Evolutionary conservation across 2,797 vertebrate genomes (phyloP).

Genomic region (Sus cebifrons): DNA sequence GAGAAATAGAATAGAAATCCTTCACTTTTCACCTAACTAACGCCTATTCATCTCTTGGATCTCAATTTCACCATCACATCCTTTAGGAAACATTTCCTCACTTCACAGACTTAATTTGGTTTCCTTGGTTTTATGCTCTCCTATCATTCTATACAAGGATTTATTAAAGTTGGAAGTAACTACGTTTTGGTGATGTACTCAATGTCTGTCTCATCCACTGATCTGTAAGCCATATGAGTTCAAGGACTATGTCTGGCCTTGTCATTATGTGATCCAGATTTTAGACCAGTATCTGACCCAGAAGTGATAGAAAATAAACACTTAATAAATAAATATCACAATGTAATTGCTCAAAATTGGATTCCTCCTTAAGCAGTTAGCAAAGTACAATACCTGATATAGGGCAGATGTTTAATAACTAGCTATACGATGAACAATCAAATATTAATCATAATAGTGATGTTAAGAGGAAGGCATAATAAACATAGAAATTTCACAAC

Average conservation of each 20-base stretch:
- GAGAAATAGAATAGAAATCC: background rate
- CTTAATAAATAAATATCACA: background rate
- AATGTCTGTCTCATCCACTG: background rate
- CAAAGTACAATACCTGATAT: background rate
- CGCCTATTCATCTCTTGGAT: background rate
- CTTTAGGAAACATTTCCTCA: background rate
- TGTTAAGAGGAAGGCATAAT: background rate
- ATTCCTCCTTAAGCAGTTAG: background rate
- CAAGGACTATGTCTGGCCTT: background rate
- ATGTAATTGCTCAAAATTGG: background rate
- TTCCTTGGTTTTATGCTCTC: background rate
- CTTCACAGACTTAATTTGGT: constrained; percentile 36
- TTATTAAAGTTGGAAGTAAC: background rate
- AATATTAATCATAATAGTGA: background rate
- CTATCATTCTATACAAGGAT: background rate
- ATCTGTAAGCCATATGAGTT: background rate
- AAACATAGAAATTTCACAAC: background rate
- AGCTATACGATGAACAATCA: background rate
- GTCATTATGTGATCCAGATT: background rate
- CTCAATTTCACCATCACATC: background rate
- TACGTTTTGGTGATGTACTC: background rate
- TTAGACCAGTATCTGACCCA: background rate
- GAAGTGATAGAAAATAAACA: background rate
- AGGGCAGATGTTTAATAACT: background rate
- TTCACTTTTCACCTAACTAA: background rate